Percentiles rank a stretch among this genome's conserved stretches.
Conservation (phyloP, 2,888 invertebrate species). For the Trichopoda pennipes region DNA sequence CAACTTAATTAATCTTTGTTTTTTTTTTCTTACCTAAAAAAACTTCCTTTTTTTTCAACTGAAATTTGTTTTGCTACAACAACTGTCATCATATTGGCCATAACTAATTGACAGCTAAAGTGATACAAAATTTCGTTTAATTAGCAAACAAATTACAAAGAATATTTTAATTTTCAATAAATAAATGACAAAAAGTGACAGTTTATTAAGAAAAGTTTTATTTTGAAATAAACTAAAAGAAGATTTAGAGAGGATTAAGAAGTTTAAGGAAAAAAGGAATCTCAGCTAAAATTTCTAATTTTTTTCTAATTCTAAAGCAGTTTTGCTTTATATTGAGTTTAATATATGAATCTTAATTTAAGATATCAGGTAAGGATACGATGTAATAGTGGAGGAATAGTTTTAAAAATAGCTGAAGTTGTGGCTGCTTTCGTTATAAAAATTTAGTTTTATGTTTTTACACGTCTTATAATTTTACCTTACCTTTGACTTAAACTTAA, state of each 20-base stretch:
- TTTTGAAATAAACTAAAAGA: constrained; percentile 19
- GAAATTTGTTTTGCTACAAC: constrained; percentile 49
- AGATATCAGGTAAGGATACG: too few relatives aligned
- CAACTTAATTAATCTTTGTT: constrained; percentile 72
- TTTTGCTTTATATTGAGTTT: too few relatives aligned
- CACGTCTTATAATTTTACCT: too few relatives aligned
- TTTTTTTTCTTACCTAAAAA: constrained; percentile 36
- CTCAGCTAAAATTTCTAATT: not conserved
- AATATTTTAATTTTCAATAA: constrained; percentile 36
- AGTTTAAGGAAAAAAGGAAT: not conserved
- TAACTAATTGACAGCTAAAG: constrained; percentile 72
- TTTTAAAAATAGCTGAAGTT: too few relatives aligned
- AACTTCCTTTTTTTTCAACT: constrained; percentile 30
- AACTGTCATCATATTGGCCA: constrained; percentile 71
- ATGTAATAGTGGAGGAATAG: too few relatives aligned
- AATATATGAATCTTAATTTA: too few relatives aligned
- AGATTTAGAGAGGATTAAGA: constrained; percentile 11
- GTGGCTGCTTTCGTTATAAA: too few relatives aligned
- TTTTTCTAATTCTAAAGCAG: too few relatives aligned
- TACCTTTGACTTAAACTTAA: not conserved
- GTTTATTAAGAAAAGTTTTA: constrained; percentile 1
- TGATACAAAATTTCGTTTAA: constrained; percentile 70
- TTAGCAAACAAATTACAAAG: constrained; percentile 61
- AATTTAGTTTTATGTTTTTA: too few relatives aligned
- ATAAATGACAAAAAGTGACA: not conserved